These are phyloP conservation scores for Phrynosoma blainvillii DNA, from an alignment of 2,113 vertebrate genomes.

Conservation along the genomic window DNA sequence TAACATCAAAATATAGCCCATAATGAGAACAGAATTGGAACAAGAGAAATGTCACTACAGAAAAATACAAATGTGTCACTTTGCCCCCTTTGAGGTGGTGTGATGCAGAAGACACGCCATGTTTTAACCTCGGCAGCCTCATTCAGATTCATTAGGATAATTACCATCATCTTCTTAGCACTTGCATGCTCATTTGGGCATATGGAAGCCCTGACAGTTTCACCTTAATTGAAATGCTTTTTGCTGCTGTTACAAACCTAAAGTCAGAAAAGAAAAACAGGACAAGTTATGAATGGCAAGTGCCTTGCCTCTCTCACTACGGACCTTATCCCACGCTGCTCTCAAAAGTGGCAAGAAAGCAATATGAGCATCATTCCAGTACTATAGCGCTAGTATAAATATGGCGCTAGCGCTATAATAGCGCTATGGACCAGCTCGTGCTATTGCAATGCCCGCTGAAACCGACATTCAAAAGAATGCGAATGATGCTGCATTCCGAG, in stretches of 20 bases:
- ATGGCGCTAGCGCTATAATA: no score
- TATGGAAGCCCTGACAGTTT: not conserved
- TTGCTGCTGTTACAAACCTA: conserved; percentile 27
- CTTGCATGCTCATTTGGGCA: not conserved
- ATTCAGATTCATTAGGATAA: conserved; percentile 32
- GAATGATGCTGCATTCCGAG: no score
- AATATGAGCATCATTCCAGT: no score
- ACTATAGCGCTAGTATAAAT: no score
- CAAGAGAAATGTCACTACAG: conserved; percentile 7
- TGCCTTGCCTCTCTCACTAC: not conserved
- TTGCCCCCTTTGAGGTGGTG: not conserved
- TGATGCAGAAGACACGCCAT: not conserved
- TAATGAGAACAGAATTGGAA: conserved; percentile 13
- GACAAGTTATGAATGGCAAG: conserved; percentile 4
- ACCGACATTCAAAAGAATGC: no score
- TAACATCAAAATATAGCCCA: conserved; percentile 12
- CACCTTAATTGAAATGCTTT: conserved; percentile 13
- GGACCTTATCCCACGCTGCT: no score
- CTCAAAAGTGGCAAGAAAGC: no score
- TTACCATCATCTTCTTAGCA: not conserved
- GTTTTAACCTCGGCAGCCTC: not conserved
- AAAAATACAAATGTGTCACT: not conserved
- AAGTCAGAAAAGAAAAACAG: conserved; percentile 39
- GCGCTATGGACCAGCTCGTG: no score
- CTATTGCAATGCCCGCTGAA: no score